These are phyloP conservation scores for Ectemnius continuus DNA, from an alignment of 2,888 invertebrate genomes.

Conservation along the genomic window DNA sequence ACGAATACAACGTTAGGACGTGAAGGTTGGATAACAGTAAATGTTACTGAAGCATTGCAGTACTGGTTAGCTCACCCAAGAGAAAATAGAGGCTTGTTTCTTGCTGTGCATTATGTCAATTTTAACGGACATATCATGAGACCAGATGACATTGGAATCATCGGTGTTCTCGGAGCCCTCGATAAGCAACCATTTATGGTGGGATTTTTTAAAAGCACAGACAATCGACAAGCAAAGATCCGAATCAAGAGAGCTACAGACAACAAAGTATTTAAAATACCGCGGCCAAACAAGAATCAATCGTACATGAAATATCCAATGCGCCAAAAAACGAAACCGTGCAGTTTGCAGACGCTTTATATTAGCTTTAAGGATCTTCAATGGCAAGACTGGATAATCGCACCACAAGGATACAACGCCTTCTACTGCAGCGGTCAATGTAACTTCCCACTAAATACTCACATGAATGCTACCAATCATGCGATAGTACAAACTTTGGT, in stretches of 20 bases:
- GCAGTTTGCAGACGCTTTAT: constrained; percentile 91
- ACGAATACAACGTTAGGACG: constrained; percentile 85
- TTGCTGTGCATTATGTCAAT: constrained; percentile 81
- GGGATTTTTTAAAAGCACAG: constrained; percentile 87
- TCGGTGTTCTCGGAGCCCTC: constrained; percentile 85
- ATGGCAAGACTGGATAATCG: constrained; percentile 97
- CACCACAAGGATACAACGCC: constrained; percentile 94
- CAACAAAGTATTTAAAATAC: constrained; percentile 76
- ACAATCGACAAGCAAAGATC: constrained; percentile 73
- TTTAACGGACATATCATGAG: constrained; percentile 84
- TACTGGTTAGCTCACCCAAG: constrained; percentile 88
- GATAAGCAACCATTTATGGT: constrained; percentile 94
- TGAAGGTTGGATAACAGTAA: constrained; percentile 91
- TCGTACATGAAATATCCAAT: constrained; percentile 70
- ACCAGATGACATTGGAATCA: constrained; percentile 89
- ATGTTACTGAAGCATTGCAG: constrained; percentile 86
- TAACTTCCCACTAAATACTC: constrained; percentile 91
- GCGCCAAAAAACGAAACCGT: constrained; percentile 80
- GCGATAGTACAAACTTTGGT: constrained; percentile 94
- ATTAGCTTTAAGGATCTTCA: constrained; percentile 92
- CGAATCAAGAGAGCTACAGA: constrained; percentile 80
- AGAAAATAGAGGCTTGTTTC: constrained; percentile 89
- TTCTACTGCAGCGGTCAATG: constrained; percentile 95
- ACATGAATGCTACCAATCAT: constrained; percentile 96
- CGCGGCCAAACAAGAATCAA: constrained; percentile 20